phyloP scores from a whole-genome alignment of 2,888 invertebrate species.

The Pandemis cinnamomeana region DNA sequence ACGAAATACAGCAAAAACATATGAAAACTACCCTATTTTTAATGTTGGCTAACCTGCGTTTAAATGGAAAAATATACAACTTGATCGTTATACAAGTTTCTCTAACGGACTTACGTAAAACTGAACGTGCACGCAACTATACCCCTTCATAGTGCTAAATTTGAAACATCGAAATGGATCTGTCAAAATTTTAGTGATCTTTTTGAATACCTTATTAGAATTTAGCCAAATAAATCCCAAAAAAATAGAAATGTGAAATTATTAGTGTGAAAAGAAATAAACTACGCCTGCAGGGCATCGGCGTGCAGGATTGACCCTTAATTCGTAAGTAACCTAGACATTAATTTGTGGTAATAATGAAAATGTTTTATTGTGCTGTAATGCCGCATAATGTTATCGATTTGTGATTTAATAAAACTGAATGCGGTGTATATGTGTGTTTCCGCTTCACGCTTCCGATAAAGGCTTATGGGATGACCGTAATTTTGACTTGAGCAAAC shows the following conservation, averaged over 20 bases:
- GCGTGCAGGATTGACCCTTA: slow-evolving; percentile 57
- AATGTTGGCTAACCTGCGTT: slow-evolving; percentile 17
- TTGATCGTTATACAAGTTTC: background rate
- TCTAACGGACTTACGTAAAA: background rate
- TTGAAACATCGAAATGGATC: slow-evolving; percentile 72
- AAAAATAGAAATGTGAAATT: slow-evolving; percentile 76
- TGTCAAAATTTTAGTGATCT: slow-evolving; percentile 71
- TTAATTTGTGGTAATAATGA: slow-evolving; percentile 44
- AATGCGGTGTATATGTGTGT: slow-evolving; percentile 56
- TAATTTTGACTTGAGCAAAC: slow-evolving; percentile 24
- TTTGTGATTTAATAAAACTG: slow-evolving; percentile 60
- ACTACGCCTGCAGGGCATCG: slow-evolving; percentile 59
- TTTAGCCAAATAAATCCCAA: slow-evolving; percentile 52
- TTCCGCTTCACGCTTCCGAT: slow-evolving; percentile 53
- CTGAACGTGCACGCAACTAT: slow-evolving; percentile 57
- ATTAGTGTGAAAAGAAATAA: slow-evolving; percentile 53
- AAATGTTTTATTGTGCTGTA: slow-evolving; percentile 53
- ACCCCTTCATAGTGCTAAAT: slow-evolving; percentile 60
- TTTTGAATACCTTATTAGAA: slow-evolving; percentile 52
- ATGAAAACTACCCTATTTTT: too few species aligned
- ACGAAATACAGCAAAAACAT: too few species aligned
- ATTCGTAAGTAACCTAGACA: slow-evolving; percentile 68
- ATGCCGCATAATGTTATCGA: slow-evolving; percentile 74
- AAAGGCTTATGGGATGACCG: slow-evolving; percentile 50
- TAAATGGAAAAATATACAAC: background rate